These are phyloP conservation scores for Cynopterus brachyotis DNA, from an alignment of 2,113 vertebrate genomes.

Conservation along the genomic window DNA sequence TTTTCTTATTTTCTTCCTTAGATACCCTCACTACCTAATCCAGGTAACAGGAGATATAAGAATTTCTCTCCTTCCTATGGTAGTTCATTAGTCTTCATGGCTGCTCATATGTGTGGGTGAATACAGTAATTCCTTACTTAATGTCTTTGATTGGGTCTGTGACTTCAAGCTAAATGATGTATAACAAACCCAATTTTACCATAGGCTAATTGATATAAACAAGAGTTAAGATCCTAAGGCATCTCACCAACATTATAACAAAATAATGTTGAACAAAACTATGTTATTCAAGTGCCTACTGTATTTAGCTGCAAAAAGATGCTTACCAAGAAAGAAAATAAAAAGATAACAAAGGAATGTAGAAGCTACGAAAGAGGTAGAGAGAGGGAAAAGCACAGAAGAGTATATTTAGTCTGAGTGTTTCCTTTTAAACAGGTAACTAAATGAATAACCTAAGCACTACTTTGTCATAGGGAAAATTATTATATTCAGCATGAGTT, in stretches of 20 bases:
- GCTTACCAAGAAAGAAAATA: neutral
- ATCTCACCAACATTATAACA: neutral
- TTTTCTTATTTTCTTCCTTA: neutral
- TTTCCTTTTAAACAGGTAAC: conserved; percentile 10
- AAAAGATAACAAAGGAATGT: neutral
- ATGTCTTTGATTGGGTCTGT: neutral
- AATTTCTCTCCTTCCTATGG: neutral
- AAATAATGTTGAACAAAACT: neutral
- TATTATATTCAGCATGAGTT: neutral
- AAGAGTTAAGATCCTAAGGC: neutral
- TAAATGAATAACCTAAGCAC: neutral
- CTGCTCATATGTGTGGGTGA: neutral
- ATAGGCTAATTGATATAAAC: neutral
- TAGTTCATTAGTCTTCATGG: neutral
- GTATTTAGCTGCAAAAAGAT: neutral
- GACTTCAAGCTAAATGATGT: neutral
- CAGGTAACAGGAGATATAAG: neutral
- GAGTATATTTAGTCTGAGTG: neutral
- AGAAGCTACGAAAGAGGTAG: neutral
- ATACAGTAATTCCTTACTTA: neutral
- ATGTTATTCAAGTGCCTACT: neutral
- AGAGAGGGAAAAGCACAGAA: neutral
- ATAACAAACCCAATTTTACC: neutral
- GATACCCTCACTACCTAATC: neutral
- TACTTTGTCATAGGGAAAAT: neutral